Conservation (phyloP, 2,888 invertebrate species). For the Drosophila testacea region DNA sequence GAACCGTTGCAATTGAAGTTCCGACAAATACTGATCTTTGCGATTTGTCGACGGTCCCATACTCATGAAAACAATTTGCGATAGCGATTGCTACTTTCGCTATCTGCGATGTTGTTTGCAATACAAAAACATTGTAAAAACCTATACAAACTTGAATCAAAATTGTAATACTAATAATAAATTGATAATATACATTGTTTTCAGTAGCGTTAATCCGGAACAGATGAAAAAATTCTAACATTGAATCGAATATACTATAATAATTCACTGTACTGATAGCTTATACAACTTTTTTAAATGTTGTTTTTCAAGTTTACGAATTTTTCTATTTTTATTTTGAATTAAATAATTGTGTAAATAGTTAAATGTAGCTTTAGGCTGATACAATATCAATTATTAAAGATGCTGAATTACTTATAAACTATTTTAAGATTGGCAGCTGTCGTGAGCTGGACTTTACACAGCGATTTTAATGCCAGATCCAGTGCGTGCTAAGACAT, state of each 20-base stretch:
- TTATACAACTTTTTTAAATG: too few relatives aligned
- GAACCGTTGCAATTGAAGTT: constrained; percentile 18
- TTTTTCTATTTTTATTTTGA: too few relatives aligned
- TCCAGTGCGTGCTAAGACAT: too few relatives aligned
- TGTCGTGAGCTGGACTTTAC: not conserved
- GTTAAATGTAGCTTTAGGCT: too few relatives aligned
- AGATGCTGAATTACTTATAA: not conserved
- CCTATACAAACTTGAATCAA: not conserved
- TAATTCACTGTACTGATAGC: too few relatives aligned
- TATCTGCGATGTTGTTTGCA: constrained; percentile 7
- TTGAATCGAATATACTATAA: not conserved
- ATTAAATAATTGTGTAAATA: too few relatives aligned
- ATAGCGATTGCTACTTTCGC: constrained; percentile 6
- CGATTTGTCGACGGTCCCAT: not conserved
- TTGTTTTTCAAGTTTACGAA: too few relatives aligned
- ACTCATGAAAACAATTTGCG: constrained; percentile 9
- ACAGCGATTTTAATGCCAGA: too few relatives aligned
- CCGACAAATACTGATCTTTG: constrained; percentile 40
- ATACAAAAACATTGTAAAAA: constrained; percentile 1
- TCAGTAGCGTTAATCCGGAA: not conserved
- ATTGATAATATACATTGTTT: not conserved
- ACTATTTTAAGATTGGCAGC: not conserved
- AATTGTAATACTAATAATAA: not conserved
- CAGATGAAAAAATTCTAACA: not conserved
- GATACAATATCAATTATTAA: not conserved